Evolutionary conservation across 2,797 vertebrate genomes (phyloP).

Genomic region (Sardinella longiceps): DNA sequence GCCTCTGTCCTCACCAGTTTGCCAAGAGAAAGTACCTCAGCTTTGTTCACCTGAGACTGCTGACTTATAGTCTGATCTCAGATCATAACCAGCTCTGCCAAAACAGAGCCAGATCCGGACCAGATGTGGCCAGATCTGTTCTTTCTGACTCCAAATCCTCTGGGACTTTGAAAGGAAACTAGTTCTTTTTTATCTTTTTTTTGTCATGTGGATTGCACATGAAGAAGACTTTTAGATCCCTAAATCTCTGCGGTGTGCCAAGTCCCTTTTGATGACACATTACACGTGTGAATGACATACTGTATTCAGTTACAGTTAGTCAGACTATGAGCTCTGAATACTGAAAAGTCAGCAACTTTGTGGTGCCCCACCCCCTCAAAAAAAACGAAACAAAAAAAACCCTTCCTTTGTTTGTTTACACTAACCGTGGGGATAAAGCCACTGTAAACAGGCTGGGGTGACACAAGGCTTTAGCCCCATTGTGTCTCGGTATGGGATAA

Average conservation of each 20-base stretch:
- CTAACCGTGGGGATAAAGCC: neutral
- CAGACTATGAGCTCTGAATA: neutral
- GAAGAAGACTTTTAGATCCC: neutral
- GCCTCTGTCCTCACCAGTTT: neutral
- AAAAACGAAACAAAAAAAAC: neutral
- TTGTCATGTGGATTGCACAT: neutral
- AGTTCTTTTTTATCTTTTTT: neutral
- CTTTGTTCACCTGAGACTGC: neutral
- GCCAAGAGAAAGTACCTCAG: neutral
- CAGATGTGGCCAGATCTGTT: neutral
- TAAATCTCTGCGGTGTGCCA: neutral
- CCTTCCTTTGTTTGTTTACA: neutral
- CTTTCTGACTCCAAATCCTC: neutral
- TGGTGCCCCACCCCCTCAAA: neutral
- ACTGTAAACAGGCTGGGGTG: neutral
- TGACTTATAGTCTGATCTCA: neutral
- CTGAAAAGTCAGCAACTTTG: neutral
- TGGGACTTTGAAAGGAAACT: neutral
- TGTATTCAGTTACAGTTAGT: neutral
- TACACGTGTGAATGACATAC: neutral
- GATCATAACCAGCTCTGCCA: neutral
- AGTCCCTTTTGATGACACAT: neutral
- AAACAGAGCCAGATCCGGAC: neutral
- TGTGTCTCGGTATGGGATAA: constrained; percentile 37
- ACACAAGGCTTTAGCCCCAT: constrained; percentile 21